Base-by-base conservation (phyloP, 2,888 invertebrate genomes). In the Leucophenga maculata region DNA sequence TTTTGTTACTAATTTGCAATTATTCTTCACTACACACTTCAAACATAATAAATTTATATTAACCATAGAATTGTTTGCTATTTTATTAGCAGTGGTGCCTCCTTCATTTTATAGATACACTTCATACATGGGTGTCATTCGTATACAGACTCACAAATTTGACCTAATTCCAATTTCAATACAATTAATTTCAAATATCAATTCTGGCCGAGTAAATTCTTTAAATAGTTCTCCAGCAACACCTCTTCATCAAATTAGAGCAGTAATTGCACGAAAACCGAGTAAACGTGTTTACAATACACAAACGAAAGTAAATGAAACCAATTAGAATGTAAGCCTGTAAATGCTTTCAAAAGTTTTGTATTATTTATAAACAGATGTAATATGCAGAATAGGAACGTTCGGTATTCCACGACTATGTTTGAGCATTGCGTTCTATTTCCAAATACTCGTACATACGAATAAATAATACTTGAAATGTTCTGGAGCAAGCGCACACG, bases 191-290 rank as follows among this genome's bases (percentile, higher is more conserved):
- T 60, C 20, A 18, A 39, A 16, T 60, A 9, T 11, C 11, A 39
- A 11, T 16, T 16, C 44, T 18, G 39, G 31, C 44, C 6, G 13
- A 11, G 39, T 11, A 60, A 60, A 60, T 44, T 60, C 60, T 39
- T 60, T 3, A 60, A 8, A 60, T 60, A 44, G 39, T 60, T 39
- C 6, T 60, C 50, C 8, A 22, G 32, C 59, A 59, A 26, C 59
- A 31, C 32, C 11, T 14, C 13, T 39, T 60, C 44, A 39, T 44
- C 11, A 32, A 57, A 57, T 57, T 22, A 31, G 57, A 31, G 32
- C 39, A 60, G 60, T 60, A 60, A 60, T 60, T 60, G 32, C 60
- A 60, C 60, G 60, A 60, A 60, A 39, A 39, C 31, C 60, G 39
- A 39, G 44, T 60, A 60, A 60, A 60, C 60, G 60, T 60, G 60